A percentile compares a stretch with the other conserved stretches of the same genome.
phyloP scores from a whole-genome alignment of 1,140 invertebrate genomes.

The Zaprionus capensis region DNA sequence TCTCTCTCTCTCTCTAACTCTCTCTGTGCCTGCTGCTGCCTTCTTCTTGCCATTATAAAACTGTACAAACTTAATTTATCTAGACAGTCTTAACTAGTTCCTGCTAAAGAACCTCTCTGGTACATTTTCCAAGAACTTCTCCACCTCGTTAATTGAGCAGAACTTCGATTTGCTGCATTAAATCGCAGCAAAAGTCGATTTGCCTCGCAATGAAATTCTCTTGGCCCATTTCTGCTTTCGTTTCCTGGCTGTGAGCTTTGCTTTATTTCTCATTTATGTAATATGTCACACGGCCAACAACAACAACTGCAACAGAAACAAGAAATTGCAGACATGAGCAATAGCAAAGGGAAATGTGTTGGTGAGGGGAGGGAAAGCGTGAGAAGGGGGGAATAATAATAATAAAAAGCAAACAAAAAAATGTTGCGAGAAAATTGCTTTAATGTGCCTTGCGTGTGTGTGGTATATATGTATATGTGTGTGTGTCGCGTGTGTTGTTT shows the following conservation, averaged over 20 bases:
- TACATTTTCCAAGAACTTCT: neutral
- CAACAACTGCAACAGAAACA: slow-evolving; percentile 5
- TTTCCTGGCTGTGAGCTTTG: neutral
- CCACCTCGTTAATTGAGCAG: neutral
- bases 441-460: slow-evolving; percentile 76
- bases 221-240: slow-evolving; percentile 12
- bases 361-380: too few species aligned
- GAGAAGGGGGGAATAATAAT: slow-evolving; percentile 17
- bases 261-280: slow-evolving; percentile 38
- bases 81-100: neutral
- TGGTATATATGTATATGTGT: slow-evolving; percentile 48
- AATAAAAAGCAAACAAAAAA: slow-evolving; percentile 25
- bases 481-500: slow-evolving; percentile 43
- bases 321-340: slow-evolving; percentile 23
- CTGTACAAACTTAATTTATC: neutral
- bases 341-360: neutral
- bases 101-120: too few species aligned
- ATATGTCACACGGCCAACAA: slow-evolving; percentile 34
- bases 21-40: too few species aligned
- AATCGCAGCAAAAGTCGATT: slow-evolving; percentile 11
- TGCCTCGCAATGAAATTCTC: slow-evolving; percentile 13
- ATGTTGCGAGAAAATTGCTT: slow-evolving; percentile 69
- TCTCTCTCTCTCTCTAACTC: too few species aligned
- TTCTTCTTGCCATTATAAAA: neutral
- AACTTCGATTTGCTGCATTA: slow-evolving; percentile 11